phyloP scores from a whole-genome alignment of 2,888 invertebrate species.

The Synanthedon tipuliformis region DNA sequence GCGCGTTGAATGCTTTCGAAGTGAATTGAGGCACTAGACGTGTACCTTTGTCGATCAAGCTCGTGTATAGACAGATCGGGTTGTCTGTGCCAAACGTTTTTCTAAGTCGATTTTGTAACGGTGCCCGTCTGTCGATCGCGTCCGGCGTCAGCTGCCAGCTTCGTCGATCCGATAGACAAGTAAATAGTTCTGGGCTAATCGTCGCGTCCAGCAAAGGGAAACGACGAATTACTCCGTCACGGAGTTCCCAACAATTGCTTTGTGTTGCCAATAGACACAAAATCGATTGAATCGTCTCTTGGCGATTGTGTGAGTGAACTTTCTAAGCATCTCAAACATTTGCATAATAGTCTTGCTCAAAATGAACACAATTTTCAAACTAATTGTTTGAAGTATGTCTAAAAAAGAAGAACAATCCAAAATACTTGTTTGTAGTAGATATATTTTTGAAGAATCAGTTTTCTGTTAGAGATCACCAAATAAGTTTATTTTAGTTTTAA shows the following conservation, averaged over 20 bases:
- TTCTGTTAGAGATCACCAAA: too few species aligned
- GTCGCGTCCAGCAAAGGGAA: slow-evolving; percentile 60
- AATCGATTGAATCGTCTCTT: slow-evolving; percentile 22
- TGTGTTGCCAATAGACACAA: slow-evolving; percentile 46
- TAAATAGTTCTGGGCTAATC: slow-evolving; percentile 67
- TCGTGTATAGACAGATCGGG: slow-evolving; percentile 28
- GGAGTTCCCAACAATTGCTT: slow-evolving; percentile 56
- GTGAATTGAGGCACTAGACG: slow-evolving; percentile 39
- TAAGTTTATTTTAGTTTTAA: too few species aligned
- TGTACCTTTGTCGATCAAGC: slow-evolving; percentile 23
- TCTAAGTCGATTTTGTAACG: slow-evolving; percentile 66
- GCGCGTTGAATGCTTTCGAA: slow-evolving; percentile 9
- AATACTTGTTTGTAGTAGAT: too few species aligned
- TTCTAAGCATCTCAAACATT: background rate
- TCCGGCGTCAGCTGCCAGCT: slow-evolving; percentile 62
- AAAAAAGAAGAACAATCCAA: too few species aligned
- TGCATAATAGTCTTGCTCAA: background rate
- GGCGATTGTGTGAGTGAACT: background rate
- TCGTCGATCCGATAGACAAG: slow-evolving; percentile 55
- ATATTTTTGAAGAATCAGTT: too few species aligned
- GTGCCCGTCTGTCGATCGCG: slow-evolving; percentile 58
- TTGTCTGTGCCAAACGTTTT: slow-evolving; percentile 60
- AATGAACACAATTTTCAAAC: too few species aligned
- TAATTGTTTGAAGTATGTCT: too few species aligned
- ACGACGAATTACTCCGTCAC: slow-evolving; percentile 67